phyloP scores from a whole-genome alignment of 2,113 vertebrate species.

The human (Homo sapiens) region GRCh38 chr2:196605501-196606000 shows the following conservation, averaged over 20 bases:
- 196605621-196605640: not conserved
- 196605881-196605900: not conserved
- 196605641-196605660: not conserved
- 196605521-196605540: slow-evolving; percentile 14
- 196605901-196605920: not conserved
- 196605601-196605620: not conserved
- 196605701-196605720: not conserved
- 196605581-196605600: not conserved
- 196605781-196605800: not conserved
- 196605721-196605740: not conserved
- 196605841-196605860: not conserved
- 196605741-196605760: not conserved
- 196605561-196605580: not conserved
- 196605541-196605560: not conserved
- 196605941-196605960: not conserved
- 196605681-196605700: not conserved
- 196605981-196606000: not conserved
- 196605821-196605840: not conserved
- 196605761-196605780: slow-evolving; percentile 10
- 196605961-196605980: not conserved
- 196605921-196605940: not conserved
- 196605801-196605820: not conserved
- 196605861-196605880: slow-evolving; percentile 25
- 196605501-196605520: not conserved
- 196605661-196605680: not conserved